Evolutionary conservation across 2,113 vertebrate genomes (phyloP), one percentile per base, ranked within the genome.

Genomic region (Serinus canaria): DNA sequence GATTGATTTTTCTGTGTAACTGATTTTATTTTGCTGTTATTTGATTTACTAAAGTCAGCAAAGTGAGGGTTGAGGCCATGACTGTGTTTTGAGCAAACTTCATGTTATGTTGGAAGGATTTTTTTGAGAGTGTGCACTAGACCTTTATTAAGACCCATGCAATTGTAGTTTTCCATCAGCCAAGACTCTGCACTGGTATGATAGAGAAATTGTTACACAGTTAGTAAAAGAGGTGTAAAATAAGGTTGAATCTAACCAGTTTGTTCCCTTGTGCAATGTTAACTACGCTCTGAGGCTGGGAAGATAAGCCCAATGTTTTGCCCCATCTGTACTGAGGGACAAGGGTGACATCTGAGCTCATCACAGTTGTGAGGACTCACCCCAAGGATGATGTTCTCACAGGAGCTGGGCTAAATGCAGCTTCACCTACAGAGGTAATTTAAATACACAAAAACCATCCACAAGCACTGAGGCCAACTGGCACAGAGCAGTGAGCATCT

Each of bases 1-100:
- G 93, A 90, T 90, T 94, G 87, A 95, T 95, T 95, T 95, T 91
- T 63, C 60, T 46, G 17, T 90, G 68, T 78, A 93, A 86, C 84
- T 88, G 47, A 77, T 72, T 95, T 95, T 90, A 81, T 83, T 94
- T 92, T 84, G 39, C 59, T 9, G 2, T 69, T 77, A 86, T 91
- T 96, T 93, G 83, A 94, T 94, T 92, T 92, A 95, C 68, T 86
- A 64, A 58, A 88, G 59, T 79, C 59, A 66, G 39, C 55, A 56
- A 39, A 69, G 47, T 87, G 84, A 79, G 46, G 33, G 62, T 62
- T 56, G 77, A 93, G 73, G 89, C 25, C 68, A 67, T 21, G 52
- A 44, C 64, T 28, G 23, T 69, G 31, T 91, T 92, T 55, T 56
- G 63, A 89, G 41, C 41, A 82, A 87, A 87, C 83, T 92, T 87